phyloP scores from a whole-genome alignment of 2,113 vertebrate species.

The Platycercus adscitus region DNA sequence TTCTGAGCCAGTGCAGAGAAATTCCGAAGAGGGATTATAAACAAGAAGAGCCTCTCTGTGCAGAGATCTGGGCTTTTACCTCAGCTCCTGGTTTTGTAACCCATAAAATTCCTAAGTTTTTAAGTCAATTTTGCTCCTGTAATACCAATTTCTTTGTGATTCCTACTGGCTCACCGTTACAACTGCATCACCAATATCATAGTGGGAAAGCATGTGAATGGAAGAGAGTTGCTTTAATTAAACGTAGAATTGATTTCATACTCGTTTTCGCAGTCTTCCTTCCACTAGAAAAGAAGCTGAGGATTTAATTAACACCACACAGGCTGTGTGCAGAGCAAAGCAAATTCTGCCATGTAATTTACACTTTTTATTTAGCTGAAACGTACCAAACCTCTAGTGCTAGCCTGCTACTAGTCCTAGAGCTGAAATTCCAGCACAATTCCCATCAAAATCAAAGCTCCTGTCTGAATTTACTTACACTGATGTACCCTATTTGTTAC shows the following conservation, averaged over 20 bases:
- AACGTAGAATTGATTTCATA: constrained; percentile 4
- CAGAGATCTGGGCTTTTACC: not conserved
- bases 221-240: constrained; percentile 56
- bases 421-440: not conserved
- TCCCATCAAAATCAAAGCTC: not conserved
- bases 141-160: not conserved
- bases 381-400: not conserved
- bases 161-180: not conserved
- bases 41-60: not conserved
- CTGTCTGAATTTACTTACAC: not conserved
- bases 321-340: constrained; percentile 15
- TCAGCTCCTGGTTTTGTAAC: not conserved
- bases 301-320: constrained; percentile 66
- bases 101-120: not conserved
- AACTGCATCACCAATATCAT: not conserved
- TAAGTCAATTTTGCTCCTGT: not conserved
- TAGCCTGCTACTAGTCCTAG: not conserved
- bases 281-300: constrained; percentile 19
- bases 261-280: constrained; percentile 19
- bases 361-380: constrained; percentile 37
- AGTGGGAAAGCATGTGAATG: constrained; percentile 36
- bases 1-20: not conserved
- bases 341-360: not conserved
- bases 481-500: fast-evolving
- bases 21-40: not conserved